Conservation (phyloP, 2,113 vertebrate genomes). For the Porphyrio hochstetteri region DNA sequence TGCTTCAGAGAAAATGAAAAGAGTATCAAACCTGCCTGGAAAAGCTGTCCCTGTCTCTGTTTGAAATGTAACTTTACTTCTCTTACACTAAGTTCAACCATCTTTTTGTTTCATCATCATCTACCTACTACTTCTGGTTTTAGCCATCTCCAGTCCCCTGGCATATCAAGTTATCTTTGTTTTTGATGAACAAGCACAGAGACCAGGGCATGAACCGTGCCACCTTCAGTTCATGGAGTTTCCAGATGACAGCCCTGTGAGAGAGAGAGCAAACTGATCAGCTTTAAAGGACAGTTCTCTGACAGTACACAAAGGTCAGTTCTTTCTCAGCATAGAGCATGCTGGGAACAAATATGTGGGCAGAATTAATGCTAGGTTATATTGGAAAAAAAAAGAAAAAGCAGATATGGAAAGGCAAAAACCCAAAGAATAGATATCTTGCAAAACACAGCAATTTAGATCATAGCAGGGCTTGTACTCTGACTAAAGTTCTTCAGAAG, state of each 20-base stretch:
- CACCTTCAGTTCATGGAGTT: neutral
- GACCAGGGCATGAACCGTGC: neutral
- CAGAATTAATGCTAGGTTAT: neutral
- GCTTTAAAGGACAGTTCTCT: neutral
- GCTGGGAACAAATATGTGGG: neutral
- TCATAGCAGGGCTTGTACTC: neutral
- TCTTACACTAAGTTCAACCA: neutral
- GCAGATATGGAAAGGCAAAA: neutral
- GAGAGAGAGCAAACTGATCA: neutral
- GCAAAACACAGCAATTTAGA: neutral
- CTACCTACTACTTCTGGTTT: neutral
- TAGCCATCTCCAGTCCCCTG: neutral
- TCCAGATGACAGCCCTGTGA: neutral
- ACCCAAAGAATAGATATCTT: neutral
- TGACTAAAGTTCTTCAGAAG: slow-evolving; percentile 27
- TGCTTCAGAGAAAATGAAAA: too few relatives aligned
- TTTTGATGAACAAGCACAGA: neutral
- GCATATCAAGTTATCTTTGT: neutral
- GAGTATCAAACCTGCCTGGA: neutral
- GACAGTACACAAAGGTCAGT: neutral
- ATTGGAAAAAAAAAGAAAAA: neutral
- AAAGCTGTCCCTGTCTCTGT: neutral
- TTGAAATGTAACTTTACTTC: neutral
- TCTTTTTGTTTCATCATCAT: neutral
- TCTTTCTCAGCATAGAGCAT: neutral